phyloP scores from a whole-genome alignment of 1,140 invertebrate genomes.

The Drosophila lowei region DNA sequence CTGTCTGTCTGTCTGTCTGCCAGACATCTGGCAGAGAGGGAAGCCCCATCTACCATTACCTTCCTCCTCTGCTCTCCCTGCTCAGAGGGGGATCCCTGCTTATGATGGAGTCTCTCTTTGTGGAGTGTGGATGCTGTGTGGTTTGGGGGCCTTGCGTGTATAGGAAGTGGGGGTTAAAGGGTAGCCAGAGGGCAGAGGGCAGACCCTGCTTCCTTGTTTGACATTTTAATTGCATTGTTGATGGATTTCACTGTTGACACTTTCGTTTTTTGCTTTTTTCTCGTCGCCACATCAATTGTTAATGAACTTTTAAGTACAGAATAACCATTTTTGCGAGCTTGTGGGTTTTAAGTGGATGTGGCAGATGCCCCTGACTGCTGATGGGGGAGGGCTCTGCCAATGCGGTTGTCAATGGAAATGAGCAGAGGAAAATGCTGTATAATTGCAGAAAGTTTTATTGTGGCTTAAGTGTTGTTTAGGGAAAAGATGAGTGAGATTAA shows the following conservation, averaged over 20 bases:
- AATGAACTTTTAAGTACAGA: constrained; percentile 48
- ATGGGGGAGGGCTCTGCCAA: background rate
- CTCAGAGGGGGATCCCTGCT: constrained; percentile 50
- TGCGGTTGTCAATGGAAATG: background rate
- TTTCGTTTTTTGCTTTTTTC: constrained; percentile 64
- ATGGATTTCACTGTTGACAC: constrained; percentile 75
- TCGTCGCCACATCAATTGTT: constrained; percentile 47
- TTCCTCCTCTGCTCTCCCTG: background rate
- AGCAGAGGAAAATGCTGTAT: too few species aligned
- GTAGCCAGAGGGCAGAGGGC: background rate
- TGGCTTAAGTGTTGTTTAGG: too few species aligned
- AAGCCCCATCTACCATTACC: constrained; percentile 1
- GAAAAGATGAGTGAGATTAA: too few species aligned
- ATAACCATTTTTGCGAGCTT: constrained; percentile 1
- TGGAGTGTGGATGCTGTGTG: constrained; percentile 16
- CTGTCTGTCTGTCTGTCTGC: constrained; percentile 38
- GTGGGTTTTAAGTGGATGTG: constrained; percentile 2
- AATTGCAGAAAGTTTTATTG: too few species aligned
- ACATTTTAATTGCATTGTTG: constrained; percentile 76
- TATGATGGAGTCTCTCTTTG: constrained; percentile 50
- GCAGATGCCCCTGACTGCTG: background rate
- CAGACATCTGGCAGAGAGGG: constrained; percentile 19
- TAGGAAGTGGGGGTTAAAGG: constrained; percentile 6
- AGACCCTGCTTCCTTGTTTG: constrained; percentile 50
- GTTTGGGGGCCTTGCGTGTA: background rate